These are phyloP conservation scores for Nemoura dubitans DNA, from an alignment of 2,888 invertebrate species.

Conservation along the genomic window DNA sequence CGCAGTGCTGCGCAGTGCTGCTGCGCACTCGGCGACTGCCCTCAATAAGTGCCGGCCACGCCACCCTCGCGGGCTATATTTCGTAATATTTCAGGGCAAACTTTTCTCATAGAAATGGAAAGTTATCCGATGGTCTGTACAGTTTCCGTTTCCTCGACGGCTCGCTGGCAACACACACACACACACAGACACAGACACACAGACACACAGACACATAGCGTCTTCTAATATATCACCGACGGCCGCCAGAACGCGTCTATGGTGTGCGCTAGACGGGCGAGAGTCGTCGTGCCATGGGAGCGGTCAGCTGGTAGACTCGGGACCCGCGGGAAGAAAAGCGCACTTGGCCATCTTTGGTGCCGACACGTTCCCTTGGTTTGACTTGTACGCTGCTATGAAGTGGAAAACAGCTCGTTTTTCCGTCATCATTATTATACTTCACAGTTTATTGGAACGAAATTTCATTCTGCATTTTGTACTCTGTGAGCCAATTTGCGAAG, in stretches of 20 bases:
- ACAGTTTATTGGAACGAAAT: too few relatives aligned
- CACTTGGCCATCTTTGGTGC: too few relatives aligned
- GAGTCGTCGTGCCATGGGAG: neutral
- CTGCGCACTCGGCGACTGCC: neutral
- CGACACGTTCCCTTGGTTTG: too few relatives aligned
- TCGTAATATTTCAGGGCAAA: conserved; percentile 24
- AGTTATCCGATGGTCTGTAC: conserved; percentile 30
- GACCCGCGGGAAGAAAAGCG: too few relatives aligned
- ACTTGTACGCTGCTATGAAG: too few relatives aligned
- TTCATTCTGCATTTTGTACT: too few relatives aligned
- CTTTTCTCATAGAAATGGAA: conserved; percentile 27
- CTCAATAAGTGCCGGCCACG: neutral
- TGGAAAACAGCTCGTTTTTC: too few relatives aligned
- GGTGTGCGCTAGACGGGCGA: neutral
- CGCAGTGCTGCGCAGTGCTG: too few relatives aligned
- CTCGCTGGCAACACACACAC: neutral
- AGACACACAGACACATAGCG: conserved; percentile 19
- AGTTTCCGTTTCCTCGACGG: conserved; percentile 19
- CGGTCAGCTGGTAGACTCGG: too few relatives aligned
- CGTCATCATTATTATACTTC: too few relatives aligned
- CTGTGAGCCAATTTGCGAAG: too few relatives aligned
- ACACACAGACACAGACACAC: neutral
- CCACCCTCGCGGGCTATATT: conserved; percentile 10
- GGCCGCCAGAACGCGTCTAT: neutral
- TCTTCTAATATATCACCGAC: conserved; percentile 37